A percentile compares a stretch with the other conserved stretches of the same genome.
Conservation (phyloP, 2,888 invertebrate genomes). For the Tetragnatha montana region DNA sequence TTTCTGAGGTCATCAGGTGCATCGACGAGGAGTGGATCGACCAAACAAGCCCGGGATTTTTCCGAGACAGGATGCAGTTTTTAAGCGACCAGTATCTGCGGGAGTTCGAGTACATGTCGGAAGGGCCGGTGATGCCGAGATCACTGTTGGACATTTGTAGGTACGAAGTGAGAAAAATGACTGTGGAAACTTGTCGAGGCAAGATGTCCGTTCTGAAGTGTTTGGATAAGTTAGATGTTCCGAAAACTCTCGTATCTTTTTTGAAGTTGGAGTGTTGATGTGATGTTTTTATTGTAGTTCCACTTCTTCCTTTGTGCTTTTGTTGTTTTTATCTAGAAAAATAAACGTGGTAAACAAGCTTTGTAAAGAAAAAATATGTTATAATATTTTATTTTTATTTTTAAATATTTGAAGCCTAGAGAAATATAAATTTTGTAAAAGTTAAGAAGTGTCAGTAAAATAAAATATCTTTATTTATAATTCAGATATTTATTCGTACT, state of each 20-base stretch:
- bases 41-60: background rate
- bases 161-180: background rate
- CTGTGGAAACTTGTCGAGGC: background rate
- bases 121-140: conserved; percentile 1
- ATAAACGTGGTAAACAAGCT: too few relatives aligned
- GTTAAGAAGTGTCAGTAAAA: too few relatives aligned
- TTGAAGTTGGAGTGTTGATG: conserved; percentile 10
- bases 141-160: conserved; percentile 16
- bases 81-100: background rate
- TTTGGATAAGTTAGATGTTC: background rate
- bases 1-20: background rate
- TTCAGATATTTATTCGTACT: too few relatives aligned
- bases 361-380: too few relatives aligned
- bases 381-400: too few relatives aligned
- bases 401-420: too few relatives aligned
- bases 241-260: background rate
- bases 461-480: too few relatives aligned
- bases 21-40: conserved; percentile 16
- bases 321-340: background rate
- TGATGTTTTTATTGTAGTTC: background rate
- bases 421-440: too few relatives aligned
- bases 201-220: background rate
- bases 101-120: background rate
- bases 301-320: background rate
- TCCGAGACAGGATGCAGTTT: background rate